A percentile compares a stretch with the other conserved stretches of the same genome.
Conservation (phyloP, 2,113 vertebrate genomes). For the Nerophis lumbriciformis region DNA sequence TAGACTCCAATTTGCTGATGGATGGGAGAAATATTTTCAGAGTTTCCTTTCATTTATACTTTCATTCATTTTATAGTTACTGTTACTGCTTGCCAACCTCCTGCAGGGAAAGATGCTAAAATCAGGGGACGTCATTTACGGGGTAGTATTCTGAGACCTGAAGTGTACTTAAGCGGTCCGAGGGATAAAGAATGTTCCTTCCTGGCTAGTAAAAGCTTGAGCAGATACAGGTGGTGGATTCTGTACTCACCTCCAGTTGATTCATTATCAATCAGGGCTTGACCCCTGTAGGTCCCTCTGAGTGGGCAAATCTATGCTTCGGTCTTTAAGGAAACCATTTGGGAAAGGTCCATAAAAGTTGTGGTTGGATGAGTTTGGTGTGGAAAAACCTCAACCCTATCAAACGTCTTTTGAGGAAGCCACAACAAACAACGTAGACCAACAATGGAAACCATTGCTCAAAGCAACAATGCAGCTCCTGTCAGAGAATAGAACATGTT, state of each 20-base stretch:
- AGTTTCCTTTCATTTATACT: slow-evolving; percentile 19
- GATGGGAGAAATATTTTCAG: slow-evolving; percentile 32
- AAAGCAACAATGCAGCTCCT: too few relatives aligned
- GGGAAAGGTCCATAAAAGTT: background rate
- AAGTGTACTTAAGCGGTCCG: background rate
- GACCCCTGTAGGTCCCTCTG: background rate
- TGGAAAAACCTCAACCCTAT: background rate
- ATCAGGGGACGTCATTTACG: too few relatives aligned
- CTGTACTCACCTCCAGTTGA: too few relatives aligned
- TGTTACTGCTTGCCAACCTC: background rate
- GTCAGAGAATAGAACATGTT: too few relatives aligned
- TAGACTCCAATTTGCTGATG: slow-evolving; percentile 24
- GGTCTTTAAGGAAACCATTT: background rate
- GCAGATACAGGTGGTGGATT: too few relatives aligned
- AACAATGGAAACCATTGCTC: background rate
- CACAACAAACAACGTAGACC: too few relatives aligned
- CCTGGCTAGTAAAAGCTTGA: background rate
- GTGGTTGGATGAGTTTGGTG: background rate
- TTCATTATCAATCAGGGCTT: too few relatives aligned
- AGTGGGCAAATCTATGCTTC: background rate
- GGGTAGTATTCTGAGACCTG: background rate
- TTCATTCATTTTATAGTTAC: background rate
- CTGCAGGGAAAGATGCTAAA: background rate
- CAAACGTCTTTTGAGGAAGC: background rate
- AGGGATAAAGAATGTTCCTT: background rate